These are phyloP conservation scores for Huso huso DNA, from an alignment of 2,797 vertebrate genomes.

Conservation along the genomic window DNA sequence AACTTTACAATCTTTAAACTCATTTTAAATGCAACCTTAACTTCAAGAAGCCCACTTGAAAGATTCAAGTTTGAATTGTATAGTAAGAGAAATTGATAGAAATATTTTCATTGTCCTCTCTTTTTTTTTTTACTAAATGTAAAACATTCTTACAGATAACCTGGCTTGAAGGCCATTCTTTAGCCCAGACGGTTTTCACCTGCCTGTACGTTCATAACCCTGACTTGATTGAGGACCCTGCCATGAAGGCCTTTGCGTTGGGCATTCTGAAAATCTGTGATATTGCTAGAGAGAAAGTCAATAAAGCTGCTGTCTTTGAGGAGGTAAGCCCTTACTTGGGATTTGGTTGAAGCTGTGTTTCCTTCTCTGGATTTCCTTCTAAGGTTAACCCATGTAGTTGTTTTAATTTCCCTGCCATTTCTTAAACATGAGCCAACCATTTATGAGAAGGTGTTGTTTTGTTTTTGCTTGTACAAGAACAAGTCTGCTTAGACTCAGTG, in stretches of 20 bases:
- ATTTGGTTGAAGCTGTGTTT: background rate
- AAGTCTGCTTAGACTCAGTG: too few relatives aligned
- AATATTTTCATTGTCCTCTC: slow-evolving; percentile 20
- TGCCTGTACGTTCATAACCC: slow-evolving; percentile 97
- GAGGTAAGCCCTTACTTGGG: slow-evolving; percentile 63
- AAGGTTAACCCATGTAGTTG: background rate
- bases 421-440: background rate
- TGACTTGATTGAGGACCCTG: slow-evolving; percentile 91
- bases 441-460: too few relatives aligned
- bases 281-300: slow-evolving; percentile 95
- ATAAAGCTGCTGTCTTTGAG: slow-evolving; percentile 97
- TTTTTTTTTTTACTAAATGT: too few relatives aligned
- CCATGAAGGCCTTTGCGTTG: slow-evolving; percentile 93
- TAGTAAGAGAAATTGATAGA: slow-evolving; percentile 8
- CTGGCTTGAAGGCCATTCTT: slow-evolving; percentile 94
- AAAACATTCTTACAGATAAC: slow-evolving; percentile 70
- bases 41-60: background rate
- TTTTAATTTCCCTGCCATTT: background rate
- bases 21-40: background rate
- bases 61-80: background rate
- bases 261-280: slow-evolving; percentile 96
- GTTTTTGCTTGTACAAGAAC: too few relatives aligned
- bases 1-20: too few relatives aligned
- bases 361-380: background rate
- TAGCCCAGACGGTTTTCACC: slow-evolving; percentile 96